Percentiles rank a stretch among this genome's conserved stretches.
These are phyloP conservation scores for Gobiocypris rarus DNA, from an alignment of 2,113 vertebrate species.

Conservation along the genomic window DNA sequence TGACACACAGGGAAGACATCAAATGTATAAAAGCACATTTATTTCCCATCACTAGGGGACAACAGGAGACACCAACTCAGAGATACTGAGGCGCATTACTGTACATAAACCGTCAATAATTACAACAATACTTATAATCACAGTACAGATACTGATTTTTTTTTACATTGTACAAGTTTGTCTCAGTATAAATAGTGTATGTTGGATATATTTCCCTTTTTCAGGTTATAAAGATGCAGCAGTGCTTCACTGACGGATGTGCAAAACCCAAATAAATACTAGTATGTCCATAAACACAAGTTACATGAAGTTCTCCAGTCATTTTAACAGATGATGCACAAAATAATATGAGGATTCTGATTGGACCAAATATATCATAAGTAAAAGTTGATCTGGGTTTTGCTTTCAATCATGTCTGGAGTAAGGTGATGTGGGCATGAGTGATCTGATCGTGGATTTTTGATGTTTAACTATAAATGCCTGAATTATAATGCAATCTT, in stretches of 20 bases:
- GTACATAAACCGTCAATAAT: constrained; percentile 50
- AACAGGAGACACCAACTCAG: constrained; percentile 49
- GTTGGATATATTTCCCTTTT: not conserved
- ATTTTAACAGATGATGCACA: not conserved
- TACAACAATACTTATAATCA: constrained; percentile 19
- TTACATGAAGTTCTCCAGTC: not conserved
- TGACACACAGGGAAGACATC: not conserved
- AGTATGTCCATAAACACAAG: constrained; percentile 13
- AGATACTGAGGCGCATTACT: constrained; percentile 47
- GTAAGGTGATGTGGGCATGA: not conserved
- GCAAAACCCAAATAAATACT: constrained; percentile 49
- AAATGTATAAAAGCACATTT: constrained; percentile 52
- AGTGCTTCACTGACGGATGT: constrained; percentile 24
- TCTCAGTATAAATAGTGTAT: constrained; percentile 56
- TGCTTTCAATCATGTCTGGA: not conserved
- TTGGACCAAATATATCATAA: not conserved
- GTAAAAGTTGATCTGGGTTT: constrained; percentile 1
- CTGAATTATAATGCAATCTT: not conserved
- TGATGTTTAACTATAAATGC: not conserved
- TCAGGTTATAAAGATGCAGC: constrained; percentile 33
- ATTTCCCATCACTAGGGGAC: constrained; percentile 58
- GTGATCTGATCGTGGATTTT: not conserved
- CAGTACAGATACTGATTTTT: constrained; percentile 50
- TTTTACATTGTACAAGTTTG: constrained; percentile 60
- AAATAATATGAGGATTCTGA: not conserved